Conservation (phyloP, 2,113 vertebrate genomes). For the Strix uralensis region DNA sequence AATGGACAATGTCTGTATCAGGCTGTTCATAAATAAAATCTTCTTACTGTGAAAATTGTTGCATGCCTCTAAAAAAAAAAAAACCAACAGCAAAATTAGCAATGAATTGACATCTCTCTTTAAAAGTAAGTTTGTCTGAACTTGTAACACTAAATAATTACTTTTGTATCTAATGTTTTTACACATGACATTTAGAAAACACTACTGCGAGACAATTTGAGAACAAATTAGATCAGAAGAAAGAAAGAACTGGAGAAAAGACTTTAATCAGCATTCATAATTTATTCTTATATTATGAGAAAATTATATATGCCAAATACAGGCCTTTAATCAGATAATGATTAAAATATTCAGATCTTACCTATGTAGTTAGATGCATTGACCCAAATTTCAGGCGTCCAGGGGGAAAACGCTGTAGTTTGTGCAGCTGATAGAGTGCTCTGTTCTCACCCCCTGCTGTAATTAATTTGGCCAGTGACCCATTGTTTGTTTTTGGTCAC, state of each 20-base stretch:
- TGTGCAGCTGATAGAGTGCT: not conserved
- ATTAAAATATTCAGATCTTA: conserved; percentile 23
- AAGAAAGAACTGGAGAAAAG: not conserved
- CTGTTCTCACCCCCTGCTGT: conserved; percentile 11
- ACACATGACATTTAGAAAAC: conserved; percentile 10
- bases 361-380: not conserved
- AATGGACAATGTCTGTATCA: not conserved
- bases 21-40: not conserved
- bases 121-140: not conserved
- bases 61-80: not conserved
- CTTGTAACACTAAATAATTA: not conserved
- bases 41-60: not conserved
- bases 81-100: not conserved
- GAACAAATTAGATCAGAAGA: conserved; percentile 23
- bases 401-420: not conserved
- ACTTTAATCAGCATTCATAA: conserved; percentile 30
- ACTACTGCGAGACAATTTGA: not conserved
- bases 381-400: conserved; percentile 35
- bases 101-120: not conserved
- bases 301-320: not conserved
- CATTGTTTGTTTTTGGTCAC: conserved; percentile 45
- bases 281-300: not conserved
- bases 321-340: conserved; percentile 17
- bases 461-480: conserved; percentile 44
- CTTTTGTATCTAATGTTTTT: not conserved